A percentile compares a stretch with the other conserved stretches of the same genome.
Evolutionary conservation across 2,888 invertebrate genomes (phyloP).

Genomic region (Corbicula japonica): DNA sequence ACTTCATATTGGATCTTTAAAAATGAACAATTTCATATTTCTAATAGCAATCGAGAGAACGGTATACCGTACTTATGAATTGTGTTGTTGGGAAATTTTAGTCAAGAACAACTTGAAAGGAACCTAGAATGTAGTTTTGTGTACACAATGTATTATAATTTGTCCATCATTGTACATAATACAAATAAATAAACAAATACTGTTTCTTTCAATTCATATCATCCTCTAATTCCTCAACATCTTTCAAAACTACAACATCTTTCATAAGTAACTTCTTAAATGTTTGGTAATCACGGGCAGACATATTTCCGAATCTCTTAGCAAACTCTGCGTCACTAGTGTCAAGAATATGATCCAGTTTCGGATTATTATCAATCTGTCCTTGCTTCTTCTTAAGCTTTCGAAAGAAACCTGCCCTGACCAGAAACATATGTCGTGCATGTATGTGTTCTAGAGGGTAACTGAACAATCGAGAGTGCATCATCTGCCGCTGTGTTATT

Average conservation of each 20-base stretch:
- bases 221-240: constrained; percentile 23
- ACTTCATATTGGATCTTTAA: too few relatives aligned
- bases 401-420: constrained; percentile 69
- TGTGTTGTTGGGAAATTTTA: too few relatives aligned
- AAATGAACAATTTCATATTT: too few relatives aligned
- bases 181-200: too few relatives aligned
- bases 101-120: too few relatives aligned
- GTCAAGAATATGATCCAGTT: constrained; percentile 65
- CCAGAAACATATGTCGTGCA: constrained; percentile 70
- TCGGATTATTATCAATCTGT: constrained; percentile 67
- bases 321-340: constrained; percentile 69
- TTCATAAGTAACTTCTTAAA: constrained; percentile 63
- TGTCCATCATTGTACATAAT: too few relatives aligned
- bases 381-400: constrained; percentile 53
- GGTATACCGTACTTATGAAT: too few relatives aligned
- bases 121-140: too few relatives aligned
- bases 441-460: constrained; percentile 70
- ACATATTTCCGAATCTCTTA: constrained; percentile 70
- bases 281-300: constrained; percentile 66
- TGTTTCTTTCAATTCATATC: neutral
- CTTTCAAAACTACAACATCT: constrained; percentile 37
- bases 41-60: too few relatives aligned
- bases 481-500: constrained; percentile 74
- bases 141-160: too few relatives aligned
- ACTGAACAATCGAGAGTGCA: constrained; percentile 62